phyloP scores from a whole-genome alignment of 2,113 vertebrate genomes.

The Jaculus jaculus region DNA sequence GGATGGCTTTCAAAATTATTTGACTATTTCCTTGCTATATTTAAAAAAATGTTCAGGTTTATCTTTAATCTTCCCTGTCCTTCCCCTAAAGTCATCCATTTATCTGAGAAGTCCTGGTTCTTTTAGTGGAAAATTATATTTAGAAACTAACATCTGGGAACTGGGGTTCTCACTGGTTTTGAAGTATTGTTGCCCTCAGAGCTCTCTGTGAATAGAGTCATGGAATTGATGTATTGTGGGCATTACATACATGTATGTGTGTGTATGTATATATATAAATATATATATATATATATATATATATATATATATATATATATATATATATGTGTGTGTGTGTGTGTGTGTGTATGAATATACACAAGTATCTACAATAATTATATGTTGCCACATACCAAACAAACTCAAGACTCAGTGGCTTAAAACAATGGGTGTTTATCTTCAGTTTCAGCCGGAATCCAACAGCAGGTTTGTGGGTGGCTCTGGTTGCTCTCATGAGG shows the following conservation, averaged over 20 bases:
- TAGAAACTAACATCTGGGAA: background rate
- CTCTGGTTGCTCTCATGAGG: background rate
- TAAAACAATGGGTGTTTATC: background rate
- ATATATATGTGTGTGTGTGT: background rate
- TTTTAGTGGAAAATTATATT: conserved; percentile 36
- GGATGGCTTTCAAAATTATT: background rate
- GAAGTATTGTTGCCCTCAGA: background rate
- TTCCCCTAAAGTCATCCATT: background rate
- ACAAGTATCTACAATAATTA: background rate
- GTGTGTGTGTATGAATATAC: background rate
- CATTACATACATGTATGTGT: background rate
- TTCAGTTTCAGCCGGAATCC: background rate
- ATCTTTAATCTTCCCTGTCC: background rate
- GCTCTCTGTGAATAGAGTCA: background rate
- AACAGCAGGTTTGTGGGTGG: background rate
- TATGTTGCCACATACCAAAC: background rate
- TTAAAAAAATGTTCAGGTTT: background rate
- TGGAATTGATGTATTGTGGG: background rate
- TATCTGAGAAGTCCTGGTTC: background rate
- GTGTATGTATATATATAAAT: background rate
- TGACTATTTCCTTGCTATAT: background rate
- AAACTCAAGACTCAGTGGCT: background rate
- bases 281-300: no score
- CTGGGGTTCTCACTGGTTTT: background rate
- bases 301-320: background rate